A percentile compares a stretch with the other conserved stretches of the same genome.
These are phyloP conservation scores for Urocitellus parryii DNA, from an alignment of 2,113 vertebrate genomes.

Conservation along the genomic window DNA sequence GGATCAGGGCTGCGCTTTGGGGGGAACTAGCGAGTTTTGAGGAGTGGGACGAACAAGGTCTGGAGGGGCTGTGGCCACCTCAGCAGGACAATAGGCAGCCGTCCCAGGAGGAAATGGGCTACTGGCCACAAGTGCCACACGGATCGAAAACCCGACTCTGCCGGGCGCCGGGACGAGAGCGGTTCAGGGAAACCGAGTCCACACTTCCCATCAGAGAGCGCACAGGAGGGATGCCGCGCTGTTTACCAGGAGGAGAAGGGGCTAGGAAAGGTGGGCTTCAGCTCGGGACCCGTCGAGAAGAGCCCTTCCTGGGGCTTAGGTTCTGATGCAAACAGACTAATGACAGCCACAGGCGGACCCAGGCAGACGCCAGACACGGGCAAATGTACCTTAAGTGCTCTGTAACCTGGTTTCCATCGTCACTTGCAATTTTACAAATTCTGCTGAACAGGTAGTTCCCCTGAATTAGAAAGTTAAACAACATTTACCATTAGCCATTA, in stretches of 20 bases:
- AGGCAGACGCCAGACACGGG: constrained; percentile 47
- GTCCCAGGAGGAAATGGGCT: neutral
- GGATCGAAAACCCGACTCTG: neutral
- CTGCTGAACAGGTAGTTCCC: constrained; percentile 78
- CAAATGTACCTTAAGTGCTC: constrained; percentile 75
- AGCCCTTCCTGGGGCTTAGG: constrained; percentile 44
- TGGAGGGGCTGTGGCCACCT: too few species aligned
- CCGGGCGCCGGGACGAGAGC: neutral
- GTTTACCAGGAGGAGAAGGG: neutral
- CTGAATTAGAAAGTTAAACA: constrained; percentile 77
- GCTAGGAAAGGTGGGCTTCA: neutral
- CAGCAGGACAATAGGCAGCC: too few species aligned
- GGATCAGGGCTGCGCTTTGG: neutral
- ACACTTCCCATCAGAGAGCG: neutral
- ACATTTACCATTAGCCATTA: constrained; percentile 79
- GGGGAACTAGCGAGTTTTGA: neutral
- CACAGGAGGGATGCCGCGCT: neutral
- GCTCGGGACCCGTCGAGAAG: neutral
- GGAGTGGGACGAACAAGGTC: neutral
- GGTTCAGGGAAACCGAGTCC: constrained; percentile 1
- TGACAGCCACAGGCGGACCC: constrained; percentile 35
- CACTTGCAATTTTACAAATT: constrained; percentile 73
- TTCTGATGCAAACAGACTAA: constrained; percentile 51
- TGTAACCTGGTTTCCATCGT: constrained; percentile 76
- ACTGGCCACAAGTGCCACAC: neutral